A percentile compares a stretch with the other conserved stretches of the same genome.
These are phyloP conservation scores for Zaprionus davidi DNA, from an alignment of 1,140 invertebrate species.

Conservation along the genomic window DNA sequence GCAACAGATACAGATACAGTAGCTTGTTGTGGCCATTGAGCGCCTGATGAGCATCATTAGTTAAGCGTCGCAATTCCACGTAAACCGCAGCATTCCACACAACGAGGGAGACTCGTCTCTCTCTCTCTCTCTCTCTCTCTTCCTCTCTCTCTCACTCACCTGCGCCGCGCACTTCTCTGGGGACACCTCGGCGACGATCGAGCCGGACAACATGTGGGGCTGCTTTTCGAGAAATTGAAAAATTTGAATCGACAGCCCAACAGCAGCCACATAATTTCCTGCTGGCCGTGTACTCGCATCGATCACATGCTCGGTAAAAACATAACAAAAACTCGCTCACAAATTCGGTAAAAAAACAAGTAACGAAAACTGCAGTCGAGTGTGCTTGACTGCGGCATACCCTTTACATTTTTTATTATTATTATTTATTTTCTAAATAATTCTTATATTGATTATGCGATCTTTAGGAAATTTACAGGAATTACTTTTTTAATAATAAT, in stretches of 20 bases:
- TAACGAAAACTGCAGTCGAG: background rate
- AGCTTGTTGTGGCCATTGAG: slow-evolving; percentile 61
- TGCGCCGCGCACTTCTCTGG: slow-evolving; percentile 64
- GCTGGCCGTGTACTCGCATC: slow-evolving; percentile 70
- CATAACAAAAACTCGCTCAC: slow-evolving; percentile 2
- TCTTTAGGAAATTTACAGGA: no score
- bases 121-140: no score
- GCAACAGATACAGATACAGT: slow-evolving; percentile 58
- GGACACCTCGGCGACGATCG: slow-evolving; percentile 52
- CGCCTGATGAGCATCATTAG: slow-evolving; percentile 83
- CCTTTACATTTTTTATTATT: no score
- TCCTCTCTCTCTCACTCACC: slow-evolving; percentile 34
- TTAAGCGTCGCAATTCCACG: slow-evolving; percentile 82
- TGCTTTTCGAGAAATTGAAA: slow-evolving; percentile 63
- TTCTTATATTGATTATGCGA: no score
- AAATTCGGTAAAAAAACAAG: background rate
- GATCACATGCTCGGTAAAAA: slow-evolving; percentile 48
- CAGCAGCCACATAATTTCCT: slow-evolving; percentile 65
- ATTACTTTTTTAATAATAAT: accelerated
- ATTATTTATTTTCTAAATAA: no score
- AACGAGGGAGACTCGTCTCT: background rate
- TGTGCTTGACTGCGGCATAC: no score
- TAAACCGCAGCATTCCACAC: slow-evolving; percentile 57
- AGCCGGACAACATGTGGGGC: slow-evolving; percentile 66
- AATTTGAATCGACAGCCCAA: slow-evolving; percentile 72